Evolutionary conservation across 1,140 invertebrate species (phyloP).

Genomic region (Monomorium pharaonis): DNA sequence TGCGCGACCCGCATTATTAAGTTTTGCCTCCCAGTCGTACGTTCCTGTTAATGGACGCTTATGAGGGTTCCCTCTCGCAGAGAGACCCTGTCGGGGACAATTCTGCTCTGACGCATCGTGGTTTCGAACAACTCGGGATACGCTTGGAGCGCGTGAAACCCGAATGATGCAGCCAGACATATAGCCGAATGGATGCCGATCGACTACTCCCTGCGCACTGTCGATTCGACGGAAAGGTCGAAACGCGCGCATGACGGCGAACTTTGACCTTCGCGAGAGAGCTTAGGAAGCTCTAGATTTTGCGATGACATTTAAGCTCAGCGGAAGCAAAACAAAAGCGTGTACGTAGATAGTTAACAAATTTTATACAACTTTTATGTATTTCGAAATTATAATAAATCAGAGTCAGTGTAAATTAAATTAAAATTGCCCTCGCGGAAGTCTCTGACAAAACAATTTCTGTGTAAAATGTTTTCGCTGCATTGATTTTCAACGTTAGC

Average conservation of each 20-base stretch:
- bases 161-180: not conserved
- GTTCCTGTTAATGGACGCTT: constrained; percentile 67
- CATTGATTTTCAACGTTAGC: not conserved
- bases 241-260: not conserved
- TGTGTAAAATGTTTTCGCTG: not conserved
- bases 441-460: not conserved
- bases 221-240: constrained; percentile 6
- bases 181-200: constrained; percentile 18
- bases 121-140: constrained; percentile 13
- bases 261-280: constrained; percentile 27
- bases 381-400: constrained; percentile 4
- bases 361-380: not conserved
- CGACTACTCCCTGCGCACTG: not conserved
- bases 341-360: not conserved
- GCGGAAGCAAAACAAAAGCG: constrained; percentile 6
- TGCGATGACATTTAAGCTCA: constrained; percentile 9
- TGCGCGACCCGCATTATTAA: constrained; percentile 61
- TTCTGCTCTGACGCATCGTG: not conserved
- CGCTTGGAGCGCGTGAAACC: not conserved
- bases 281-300: not conserved
- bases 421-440: not conserved
- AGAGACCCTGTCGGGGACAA: not conserved
- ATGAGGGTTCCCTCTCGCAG: constrained; percentile 29
- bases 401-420: not conserved
- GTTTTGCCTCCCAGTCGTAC: constrained; percentile 62